Evolutionary conservation across 2,797 vertebrate species (phyloP), one percentile per base, ranked within the genome.

Genomic region (Heliangelus exortis): DNA sequence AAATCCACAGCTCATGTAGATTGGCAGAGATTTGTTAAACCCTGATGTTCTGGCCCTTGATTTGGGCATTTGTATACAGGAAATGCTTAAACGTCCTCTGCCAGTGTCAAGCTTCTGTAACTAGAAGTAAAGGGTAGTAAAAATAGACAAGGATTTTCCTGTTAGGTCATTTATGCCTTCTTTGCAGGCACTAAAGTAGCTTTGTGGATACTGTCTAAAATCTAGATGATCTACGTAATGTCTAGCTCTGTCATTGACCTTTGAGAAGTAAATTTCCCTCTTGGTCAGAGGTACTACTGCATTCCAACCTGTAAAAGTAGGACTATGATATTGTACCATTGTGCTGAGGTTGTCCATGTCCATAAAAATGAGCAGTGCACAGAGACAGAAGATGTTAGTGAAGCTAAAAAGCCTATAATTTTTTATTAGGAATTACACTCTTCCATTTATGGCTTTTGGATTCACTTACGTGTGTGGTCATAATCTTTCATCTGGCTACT

Each of bases 381-480:
- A 25, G 77, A 84, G 69, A 54, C 41, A 89, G 48, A 87, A 67
- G 50, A n/a, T 77, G 53, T 34, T 58, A 85, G 29, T 67, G 48
- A 84, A 83, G 31, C 14, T 89, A 58, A 83, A 76, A 92, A 53
- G 36, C 89, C 74, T 58, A 36, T 85, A 47, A 25, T 54, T 77
- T 91, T 93, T 87, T 81, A 89, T 87, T 87, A 65, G 63, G 89
- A 97, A 89, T 97, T 96, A 89, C 54, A 84, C 19, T 94, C 39
- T 76, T 59, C 72, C 65, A 14, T 95, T 95, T 95, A 84, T 74
- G 69, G 76, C 75, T 91, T 96, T 94, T 4, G 0, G 74, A 90
- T 89, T 94, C 74, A 76, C 41, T 84, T 95, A 76, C 15, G 53
- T 91, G 33, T 91, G 59, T 95, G 68, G 65, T 81, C 45, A 66